Evolutionary conservation across 2,113 vertebrate species (phyloP).

Genomic region (Myodes glareolus): DNA sequence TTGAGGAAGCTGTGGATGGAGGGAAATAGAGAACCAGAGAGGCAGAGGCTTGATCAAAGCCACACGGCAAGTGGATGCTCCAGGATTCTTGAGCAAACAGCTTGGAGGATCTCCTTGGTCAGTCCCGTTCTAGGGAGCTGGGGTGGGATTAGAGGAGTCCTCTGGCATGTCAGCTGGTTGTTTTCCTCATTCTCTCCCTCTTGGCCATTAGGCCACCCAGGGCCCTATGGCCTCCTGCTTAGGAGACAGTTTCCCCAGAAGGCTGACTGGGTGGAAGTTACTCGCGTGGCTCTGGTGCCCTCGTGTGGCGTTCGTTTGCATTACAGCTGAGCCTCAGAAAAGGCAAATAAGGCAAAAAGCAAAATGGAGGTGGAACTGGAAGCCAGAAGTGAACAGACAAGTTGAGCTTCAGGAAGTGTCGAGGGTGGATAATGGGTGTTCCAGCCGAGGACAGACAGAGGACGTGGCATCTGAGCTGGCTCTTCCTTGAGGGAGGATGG

Average conservation of each 20-base stretch:
- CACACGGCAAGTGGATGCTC: not conserved
- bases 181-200: not conserved
- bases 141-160: not conserved
- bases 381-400: not conserved
- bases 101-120: not conserved
- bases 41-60: not conserved
- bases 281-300: slow-evolving; percentile 57
- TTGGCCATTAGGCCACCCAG: not conserved
- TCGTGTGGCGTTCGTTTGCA: not conserved
- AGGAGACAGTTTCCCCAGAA: not conserved
- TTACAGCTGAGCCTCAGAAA: not conserved
- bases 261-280: not conserved
- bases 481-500: not conserved
- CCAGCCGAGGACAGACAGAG: not conserved
- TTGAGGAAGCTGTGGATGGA: not conserved
- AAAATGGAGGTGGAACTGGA: not conserved
- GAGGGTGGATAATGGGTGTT: not conserved
- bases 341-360: not conserved
- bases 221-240: not conserved
- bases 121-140: not conserved
- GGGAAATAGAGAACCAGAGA: not conserved
- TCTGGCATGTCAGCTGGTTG: not conserved
- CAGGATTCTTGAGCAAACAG: not conserved
- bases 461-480: not conserved
- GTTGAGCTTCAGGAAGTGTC: not conserved